phyloP scores from a whole-genome alignment of 2,888 invertebrate species.

The Meteorus colon region DNA sequence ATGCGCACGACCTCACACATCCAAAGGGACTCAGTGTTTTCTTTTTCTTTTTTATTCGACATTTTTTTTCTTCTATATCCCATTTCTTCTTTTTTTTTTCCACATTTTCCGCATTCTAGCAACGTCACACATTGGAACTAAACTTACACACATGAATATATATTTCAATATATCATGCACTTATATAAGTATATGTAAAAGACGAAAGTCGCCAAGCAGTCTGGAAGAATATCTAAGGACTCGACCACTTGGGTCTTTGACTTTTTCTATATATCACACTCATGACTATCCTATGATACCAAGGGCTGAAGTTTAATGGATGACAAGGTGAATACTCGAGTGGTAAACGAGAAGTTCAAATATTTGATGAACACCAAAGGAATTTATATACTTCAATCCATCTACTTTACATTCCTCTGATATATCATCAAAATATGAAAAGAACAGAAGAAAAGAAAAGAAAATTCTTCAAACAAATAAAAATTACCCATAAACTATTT shows the following conservation, averaged over 20 bases:
- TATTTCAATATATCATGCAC: not conserved
- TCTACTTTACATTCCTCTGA: not conserved
- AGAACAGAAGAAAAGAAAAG: not conserved
- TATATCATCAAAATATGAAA: not conserved
- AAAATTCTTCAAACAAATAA: not conserved
- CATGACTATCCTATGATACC: not conserved
- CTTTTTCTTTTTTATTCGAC: slow-evolving; percentile 12
- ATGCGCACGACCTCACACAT: slow-evolving; percentile 34
- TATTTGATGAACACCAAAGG: slow-evolving; percentile 25
- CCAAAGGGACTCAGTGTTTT: not conserved
- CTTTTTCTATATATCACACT: not conserved
- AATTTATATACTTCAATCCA: not conserved
- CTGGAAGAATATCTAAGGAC: slow-evolving; percentile 27
- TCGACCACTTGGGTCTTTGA: not conserved
- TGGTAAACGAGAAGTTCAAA: slow-evolving; percentile 27
- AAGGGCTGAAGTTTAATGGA: not conserved
- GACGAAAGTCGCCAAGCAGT: slow-evolving; percentile 44
- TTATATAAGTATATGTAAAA: not conserved
- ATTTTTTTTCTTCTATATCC: slow-evolving; percentile 4
- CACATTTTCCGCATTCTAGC: not conserved
- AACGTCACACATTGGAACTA: not conserved
- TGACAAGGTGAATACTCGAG: not conserved
- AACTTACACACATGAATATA: not conserved
- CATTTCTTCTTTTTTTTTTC: not conserved
- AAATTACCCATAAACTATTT: not conserved